Evolutionary conservation across 1,140 invertebrate genomes (phyloP).

Genomic region (Ips typographus): DNA sequence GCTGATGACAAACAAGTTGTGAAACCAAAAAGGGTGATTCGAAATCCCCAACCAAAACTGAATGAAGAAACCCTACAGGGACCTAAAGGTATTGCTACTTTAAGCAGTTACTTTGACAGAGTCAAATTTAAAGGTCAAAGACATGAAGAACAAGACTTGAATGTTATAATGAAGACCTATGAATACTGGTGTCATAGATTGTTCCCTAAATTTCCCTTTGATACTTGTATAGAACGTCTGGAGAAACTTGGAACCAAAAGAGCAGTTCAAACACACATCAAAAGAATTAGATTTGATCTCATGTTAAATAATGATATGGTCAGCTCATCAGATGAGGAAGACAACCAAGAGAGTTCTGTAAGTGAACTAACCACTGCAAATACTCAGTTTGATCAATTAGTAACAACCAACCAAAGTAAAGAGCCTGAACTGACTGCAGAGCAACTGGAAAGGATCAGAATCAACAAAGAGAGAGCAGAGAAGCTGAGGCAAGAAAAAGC

Average conservation of each 20-base stretch:
- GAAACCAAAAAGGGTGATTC: conserved; percentile 59
- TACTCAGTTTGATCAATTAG: conserved; percentile 38
- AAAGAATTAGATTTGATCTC: conserved; percentile 45
- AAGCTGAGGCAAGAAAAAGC: conserved; percentile 43
- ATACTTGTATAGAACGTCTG: conserved; percentile 78
- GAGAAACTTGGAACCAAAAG: conserved; percentile 79
- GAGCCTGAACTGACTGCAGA: conserved; percentile 43
- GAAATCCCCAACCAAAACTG: conserved; percentile 70
- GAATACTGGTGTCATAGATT: conserved; percentile 92
- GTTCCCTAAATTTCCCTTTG: conserved; percentile 85
- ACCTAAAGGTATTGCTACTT: conserved; percentile 73
- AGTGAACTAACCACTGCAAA: conserved; percentile 27
- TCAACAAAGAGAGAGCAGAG: conserved; percentile 45
- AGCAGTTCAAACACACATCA: conserved; percentile 55
- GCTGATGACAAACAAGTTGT: conserved; percentile 43
- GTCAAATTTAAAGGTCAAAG: conserved; percentile 83
- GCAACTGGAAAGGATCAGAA: conserved; percentile 44
- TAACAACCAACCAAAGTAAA: conserved; percentile 9
- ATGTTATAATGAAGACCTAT: conserved; percentile 75
- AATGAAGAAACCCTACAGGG: conserved; percentile 62
- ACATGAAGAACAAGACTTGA: conserved; percentile 80
- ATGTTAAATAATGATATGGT: conserved; percentile 37
- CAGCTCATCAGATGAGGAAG: conserved; percentile 39
- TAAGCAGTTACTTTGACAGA: conserved; percentile 78
- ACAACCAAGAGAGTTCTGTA: conserved; percentile 35